Percentiles rank a stretch among this genome's conserved stretches.
These are phyloP conservation scores for Pteropus alecto DNA, from an alignment of 2,113 vertebrate species.

Conservation along the genomic window DNA sequence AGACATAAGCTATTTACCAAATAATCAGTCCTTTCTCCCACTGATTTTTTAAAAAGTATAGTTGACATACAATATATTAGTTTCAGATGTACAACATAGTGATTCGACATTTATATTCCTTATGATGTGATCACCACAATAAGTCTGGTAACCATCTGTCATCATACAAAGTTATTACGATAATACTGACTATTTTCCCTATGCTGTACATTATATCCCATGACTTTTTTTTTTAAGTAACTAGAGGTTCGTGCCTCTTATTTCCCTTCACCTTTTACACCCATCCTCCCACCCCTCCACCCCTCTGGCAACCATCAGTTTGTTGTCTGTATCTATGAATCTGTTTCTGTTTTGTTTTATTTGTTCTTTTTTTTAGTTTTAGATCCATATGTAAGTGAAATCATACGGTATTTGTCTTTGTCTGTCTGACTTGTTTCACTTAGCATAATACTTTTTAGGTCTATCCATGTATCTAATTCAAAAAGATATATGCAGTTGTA, in stretches of 20 bases:
- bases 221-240: not conserved
- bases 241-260: not conserved
- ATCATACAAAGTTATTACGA: not conserved
- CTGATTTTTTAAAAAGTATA: not conserved
- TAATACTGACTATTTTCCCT: not conserved
- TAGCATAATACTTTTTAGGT: not conserved
- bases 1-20: not conserved
- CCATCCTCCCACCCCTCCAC: not conserved
- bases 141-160: slow-evolving; percentile 8
- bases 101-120: not conserved
- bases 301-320: not conserved
- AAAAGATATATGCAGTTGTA: not conserved
- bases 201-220: not conserved
- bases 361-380: not conserved
- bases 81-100: not conserved
- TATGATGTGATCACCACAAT: not conserved
- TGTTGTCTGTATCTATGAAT: not conserved
- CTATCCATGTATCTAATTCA: not conserved
- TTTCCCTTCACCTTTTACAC: not conserved
- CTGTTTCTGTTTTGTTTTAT: not conserved
- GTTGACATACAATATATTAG: not conserved
- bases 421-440: not conserved
- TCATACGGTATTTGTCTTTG: not conserved
- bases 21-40: not conserved
- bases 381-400: not conserved